phyloP scores from a whole-genome alignment of 2,113 vertebrate species.

The Ceyx margarethae region DNA sequence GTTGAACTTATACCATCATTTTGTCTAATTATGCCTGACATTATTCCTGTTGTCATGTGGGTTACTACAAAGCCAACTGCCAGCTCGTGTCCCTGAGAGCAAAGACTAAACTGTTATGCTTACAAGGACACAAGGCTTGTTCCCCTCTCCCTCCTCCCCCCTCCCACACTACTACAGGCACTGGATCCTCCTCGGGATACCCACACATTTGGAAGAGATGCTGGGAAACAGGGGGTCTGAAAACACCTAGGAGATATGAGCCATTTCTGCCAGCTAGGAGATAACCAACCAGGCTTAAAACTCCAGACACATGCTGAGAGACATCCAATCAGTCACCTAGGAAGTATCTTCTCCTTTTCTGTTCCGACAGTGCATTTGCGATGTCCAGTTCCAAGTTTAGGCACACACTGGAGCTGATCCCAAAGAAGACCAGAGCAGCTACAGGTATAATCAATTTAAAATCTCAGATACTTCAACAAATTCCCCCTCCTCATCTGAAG shows the following conservation, averaged over 20 bases:
- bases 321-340: not conserved
- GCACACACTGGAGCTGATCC: not conserved
- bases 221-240: not conserved
- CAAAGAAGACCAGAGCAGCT: not conserved
- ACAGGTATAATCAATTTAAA: not conserved
- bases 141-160: not conserved
- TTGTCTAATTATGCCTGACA: conserved; percentile 69
- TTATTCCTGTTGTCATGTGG: conserved; percentile 70
- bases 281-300: not conserved
- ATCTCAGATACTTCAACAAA: not conserved
- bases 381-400: not conserved
- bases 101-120: conserved; percentile 64
- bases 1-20: conserved; percentile 64
- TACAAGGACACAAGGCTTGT: conserved; percentile 39
- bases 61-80: conserved; percentile 66
- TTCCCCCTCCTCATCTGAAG: not conserved
- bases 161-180: not conserved
- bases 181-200: not conserved
- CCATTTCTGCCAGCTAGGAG: not conserved
- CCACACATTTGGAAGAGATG: not conserved
- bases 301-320: not conserved
- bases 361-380: not conserved
- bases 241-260: not conserved
- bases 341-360: not conserved
- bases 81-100: conserved; percentile 62